Conservation (phyloP, 2,888 invertebrate species). For the Macaria notata region DNA sequence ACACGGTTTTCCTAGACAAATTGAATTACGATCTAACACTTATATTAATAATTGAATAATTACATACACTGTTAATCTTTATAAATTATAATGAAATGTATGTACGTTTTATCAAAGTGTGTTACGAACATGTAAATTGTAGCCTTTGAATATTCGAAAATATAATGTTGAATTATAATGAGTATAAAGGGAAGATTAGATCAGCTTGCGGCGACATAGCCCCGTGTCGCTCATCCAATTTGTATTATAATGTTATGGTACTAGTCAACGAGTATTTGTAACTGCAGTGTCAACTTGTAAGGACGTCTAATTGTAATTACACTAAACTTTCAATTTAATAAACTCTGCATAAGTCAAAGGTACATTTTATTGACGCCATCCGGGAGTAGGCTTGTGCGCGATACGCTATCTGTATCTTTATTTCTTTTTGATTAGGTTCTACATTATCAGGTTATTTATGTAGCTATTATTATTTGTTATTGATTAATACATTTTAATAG, state of each 20-base stretch:
- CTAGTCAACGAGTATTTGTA: conserved; percentile 78
- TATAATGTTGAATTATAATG: conserved; percentile 11
- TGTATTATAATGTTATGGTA: conserved; percentile 56
- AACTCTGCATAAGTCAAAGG: conserved; percentile 65
- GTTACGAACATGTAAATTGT: conserved; percentile 33
- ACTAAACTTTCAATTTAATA: conserved; percentile 74
- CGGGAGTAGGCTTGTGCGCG: neutral
- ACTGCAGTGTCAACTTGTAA: conserved; percentile 65
- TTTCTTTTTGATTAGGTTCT: too few species aligned
- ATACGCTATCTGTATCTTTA: too few species aligned
- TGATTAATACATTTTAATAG: neutral
- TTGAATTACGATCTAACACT: conserved; percentile 25
- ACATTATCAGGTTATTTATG: too few species aligned
- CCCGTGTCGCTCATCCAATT: conserved; percentile 38
- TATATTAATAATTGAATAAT: conserved; percentile 8
- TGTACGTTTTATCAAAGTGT: conserved; percentile 24
- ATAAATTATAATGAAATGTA: conserved; percentile 14
- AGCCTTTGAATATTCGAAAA: conserved; percentile 26
- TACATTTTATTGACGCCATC: conserved; percentile 56
- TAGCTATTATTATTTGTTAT: conserved; percentile 24
- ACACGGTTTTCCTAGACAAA: conserved; percentile 31
- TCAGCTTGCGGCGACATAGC: conserved; percentile 27
- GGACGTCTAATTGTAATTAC: conserved; percentile 72
- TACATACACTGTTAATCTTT: conserved; percentile 34
- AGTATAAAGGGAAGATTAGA: conserved; percentile 13